Conservation (phyloP, 1,140 invertebrate genomes). For the Calosoma granatense region DNA sequence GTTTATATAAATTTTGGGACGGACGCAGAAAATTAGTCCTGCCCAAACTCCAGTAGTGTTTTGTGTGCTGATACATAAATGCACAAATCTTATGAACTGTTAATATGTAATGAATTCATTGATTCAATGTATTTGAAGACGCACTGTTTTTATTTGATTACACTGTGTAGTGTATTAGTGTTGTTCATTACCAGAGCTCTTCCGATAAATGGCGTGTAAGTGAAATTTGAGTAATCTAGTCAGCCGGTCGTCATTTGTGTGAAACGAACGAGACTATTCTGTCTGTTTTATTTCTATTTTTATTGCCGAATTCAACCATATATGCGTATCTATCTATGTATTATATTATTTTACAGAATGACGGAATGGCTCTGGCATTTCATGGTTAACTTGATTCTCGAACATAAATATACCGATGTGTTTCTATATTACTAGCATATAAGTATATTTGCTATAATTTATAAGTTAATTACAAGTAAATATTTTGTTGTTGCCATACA, state of each 20-base stretch:
- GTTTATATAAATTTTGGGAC: not conserved
- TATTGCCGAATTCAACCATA: too few species aligned
- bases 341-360: too few species aligned
- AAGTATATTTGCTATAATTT: not conserved
- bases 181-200: not conserved
- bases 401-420: not conserved
- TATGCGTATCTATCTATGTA: too few species aligned
- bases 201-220: not conserved
- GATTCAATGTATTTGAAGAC: not conserved
- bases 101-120: constrained; percentile 3
- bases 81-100: constrained; percentile 4
- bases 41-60: too few species aligned
- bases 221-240: not conserved
- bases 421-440: not conserved
- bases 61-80: not conserved
- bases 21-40: too few species aligned
- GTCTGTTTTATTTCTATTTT: too few species aligned
- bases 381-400: not conserved
- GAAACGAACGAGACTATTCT: too few species aligned
- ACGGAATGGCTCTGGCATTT: not conserved
- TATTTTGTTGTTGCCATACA: not conserved
- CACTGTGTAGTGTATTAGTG: not conserved
- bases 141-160: not conserved
- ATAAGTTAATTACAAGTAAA: not conserved
- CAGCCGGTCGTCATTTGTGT: too few species aligned